phyloP scores from a whole-genome alignment of 2,113 vertebrate genomes.

The Cyprinus carpio region DNA sequence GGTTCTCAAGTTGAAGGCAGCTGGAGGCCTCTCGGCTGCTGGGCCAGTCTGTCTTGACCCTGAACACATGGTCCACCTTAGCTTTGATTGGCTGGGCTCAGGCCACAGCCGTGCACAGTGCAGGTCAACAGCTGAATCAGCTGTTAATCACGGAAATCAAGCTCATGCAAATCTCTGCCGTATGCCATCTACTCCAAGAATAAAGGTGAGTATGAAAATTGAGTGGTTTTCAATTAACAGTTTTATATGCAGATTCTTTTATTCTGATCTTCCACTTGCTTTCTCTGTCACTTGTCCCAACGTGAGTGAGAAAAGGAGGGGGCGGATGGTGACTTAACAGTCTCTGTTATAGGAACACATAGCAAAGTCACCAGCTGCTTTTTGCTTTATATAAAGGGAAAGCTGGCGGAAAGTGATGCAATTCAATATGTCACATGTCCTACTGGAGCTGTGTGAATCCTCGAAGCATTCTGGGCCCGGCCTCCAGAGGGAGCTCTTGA shows the following conservation, averaged over 20 bases:
- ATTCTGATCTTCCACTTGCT: neutral
- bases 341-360: slow-evolving; percentile 1
- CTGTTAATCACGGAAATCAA: slow-evolving; percentile 39
- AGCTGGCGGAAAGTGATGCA: neutral
- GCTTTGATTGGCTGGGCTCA: slow-evolving; percentile 58
- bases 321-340: slow-evolving; percentile 22
- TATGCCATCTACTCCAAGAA: neutral
- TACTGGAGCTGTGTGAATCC: slow-evolving; percentile 16
- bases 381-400: slow-evolving; percentile 28
- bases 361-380: slow-evolving; percentile 17
- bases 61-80: slow-evolving; percentile 63
- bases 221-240: neutral
- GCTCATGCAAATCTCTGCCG: slow-evolving; percentile 17
- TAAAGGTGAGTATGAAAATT: slow-evolving; percentile 6
- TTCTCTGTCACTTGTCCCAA: slow-evolving; percentile 43
- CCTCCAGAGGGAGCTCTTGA: slow-evolving; percentile 15
- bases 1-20: slow-evolving; percentile 46
- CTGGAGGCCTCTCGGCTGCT: slow-evolving; percentile 64
- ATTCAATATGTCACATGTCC: slow-evolving; percentile 5
- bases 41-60: slow-evolving; percentile 63
- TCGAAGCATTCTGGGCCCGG: slow-evolving; percentile 13
- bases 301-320: slow-evolving; percentile 29
- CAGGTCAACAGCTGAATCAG: slow-evolving; percentile 20
- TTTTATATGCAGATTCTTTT: slow-evolving; percentile 9
- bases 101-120: slow-evolving; percentile 32